Conservation (phyloP, 2,888 invertebrate species). For the Nycteola revayana region DNA sequence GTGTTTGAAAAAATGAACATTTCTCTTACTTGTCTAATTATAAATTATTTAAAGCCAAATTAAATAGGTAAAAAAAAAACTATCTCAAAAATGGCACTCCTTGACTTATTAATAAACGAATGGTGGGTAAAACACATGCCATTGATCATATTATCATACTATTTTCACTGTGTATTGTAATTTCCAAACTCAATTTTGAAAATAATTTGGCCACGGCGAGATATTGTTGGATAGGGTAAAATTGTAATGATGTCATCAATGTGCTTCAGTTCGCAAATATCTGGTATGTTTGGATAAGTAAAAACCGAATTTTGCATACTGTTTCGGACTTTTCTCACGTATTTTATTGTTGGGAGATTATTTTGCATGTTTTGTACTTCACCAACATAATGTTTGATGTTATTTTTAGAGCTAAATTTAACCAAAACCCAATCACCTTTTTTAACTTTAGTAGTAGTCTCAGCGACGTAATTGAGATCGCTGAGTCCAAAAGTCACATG, state of each 20-base stretch:
- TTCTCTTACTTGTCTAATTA: too few species aligned
- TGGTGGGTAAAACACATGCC: too few species aligned
- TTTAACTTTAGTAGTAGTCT: neutral
- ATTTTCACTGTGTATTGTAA: constrained; percentile 5
- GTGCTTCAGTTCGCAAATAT: constrained; percentile 4
- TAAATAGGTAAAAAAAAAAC: too few species aligned
- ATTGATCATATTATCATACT: too few species aligned
- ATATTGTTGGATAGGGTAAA: constrained; percentile 4
- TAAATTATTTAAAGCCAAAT: too few species aligned
- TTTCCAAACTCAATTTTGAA: constrained; percentile 3
- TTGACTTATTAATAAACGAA: too few species aligned
- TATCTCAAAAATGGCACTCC: too few species aligned
- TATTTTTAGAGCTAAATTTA: constrained; percentile 3
- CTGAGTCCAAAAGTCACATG: neutral
- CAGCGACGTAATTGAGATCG: neutral
- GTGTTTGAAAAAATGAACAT: too few species aligned
- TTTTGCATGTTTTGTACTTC: neutral
- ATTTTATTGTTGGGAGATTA: neutral
- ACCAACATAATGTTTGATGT: constrained; percentile 6
- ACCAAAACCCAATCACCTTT: constrained; percentile 3
- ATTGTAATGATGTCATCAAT: constrained; percentile 4
- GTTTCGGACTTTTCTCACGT: neutral
- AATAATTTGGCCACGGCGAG: constrained; percentile 8
- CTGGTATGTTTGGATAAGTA: constrained; percentile 5
- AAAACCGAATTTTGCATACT: neutral